Conservation (phyloP, 2,797 vertebrate genomes). For the Eupleurogrammus muticus region DNA sequence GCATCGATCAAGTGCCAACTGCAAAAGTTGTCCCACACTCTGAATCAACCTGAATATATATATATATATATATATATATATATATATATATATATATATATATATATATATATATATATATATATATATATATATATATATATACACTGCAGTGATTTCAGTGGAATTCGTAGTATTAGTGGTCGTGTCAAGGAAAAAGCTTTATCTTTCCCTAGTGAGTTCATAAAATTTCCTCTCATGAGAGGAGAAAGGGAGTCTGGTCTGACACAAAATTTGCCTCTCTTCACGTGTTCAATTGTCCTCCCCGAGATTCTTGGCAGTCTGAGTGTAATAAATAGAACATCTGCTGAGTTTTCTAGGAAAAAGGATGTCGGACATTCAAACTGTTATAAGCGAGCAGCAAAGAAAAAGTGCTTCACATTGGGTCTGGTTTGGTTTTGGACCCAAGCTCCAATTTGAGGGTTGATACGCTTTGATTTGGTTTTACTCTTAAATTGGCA, state of each 20-base stretch:
- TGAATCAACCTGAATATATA: constrained; percentile 6
- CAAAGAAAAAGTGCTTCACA: constrained; percentile 42
- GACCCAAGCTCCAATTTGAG: constrained; percentile 23
- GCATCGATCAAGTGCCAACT: background rate
- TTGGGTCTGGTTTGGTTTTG: constrained; percentile 58
- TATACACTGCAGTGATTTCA: constrained; percentile 28
- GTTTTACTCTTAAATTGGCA: constrained; percentile 44
- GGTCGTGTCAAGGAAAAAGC: constrained; percentile 39
- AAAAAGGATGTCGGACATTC: constrained; percentile 60
- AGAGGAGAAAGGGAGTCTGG: constrained; percentile 57
- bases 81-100: background rate
- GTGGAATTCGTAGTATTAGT: constrained; percentile 54
- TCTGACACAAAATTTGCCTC: constrained; percentile 54
- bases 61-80: background rate
- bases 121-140: background rate
- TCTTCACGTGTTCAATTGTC: constrained; percentile 63
- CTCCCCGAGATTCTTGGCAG: constrained; percentile 76
- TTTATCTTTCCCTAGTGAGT: constrained; percentile 66
- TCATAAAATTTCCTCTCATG: constrained; percentile 68
- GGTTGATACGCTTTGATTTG: constrained; percentile 52
- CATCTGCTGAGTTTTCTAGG: constrained; percentile 79
- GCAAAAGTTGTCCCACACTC: background rate
- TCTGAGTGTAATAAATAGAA: constrained; percentile 69
- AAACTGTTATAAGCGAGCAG: constrained; percentile 50
- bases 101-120: background rate